Evolutionary conservation across 2,797 vertebrate species (phyloP), one percentile per base, ranked within the genome.

Genomic region (Strix occidentalis): DNA sequence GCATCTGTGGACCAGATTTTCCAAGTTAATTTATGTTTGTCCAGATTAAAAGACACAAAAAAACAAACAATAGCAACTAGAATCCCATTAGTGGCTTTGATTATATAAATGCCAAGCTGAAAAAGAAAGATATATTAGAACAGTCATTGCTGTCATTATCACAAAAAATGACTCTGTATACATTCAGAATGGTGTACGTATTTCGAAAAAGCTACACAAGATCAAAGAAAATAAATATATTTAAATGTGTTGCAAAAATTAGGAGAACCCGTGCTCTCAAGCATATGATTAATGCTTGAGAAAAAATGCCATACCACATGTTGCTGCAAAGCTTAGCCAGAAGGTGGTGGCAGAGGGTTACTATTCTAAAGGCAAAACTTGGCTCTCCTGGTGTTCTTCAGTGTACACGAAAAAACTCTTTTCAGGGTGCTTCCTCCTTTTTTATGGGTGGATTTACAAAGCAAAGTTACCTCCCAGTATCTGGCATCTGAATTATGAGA

Each of bases 341-440:
- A 23, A 95, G 97, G 75, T 84, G 96, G 96, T 77, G 94, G 75
- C 91, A 96, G 72, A 96, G 92, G 58, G 17, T 37, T 43, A 24
- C 2, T n/a, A 31, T 5, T 31, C 33, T 19, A 29, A 65, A 24
- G 26, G 61, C 45, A 31, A 31, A 28, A 37, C 28, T 7, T 1
- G 4, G 39, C 31, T 61, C n/a, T 68, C 18, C 58, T 7, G 31
- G 4, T 7, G 25, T 6, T 46, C 41, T 31, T 9, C 46, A 16
- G 37, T 0, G 4, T 1, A 16, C 9, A 3, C 2, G 20, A 20
- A 15, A 77, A 48, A 16, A 1, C 24, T 14, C 69, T 21, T 21
- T 6, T 35, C 65, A 51, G 14, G 35, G 16, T 3, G 37, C 26
- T 69, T 9, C 64, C 57, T 63, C 15, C 37, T 58, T 26, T 21